A percentile compares a stretch with the other conserved stretches of the same genome.
Evolutionary conservation across 2,888 invertebrate species (phyloP).

Genomic region (Drosophila robusta): DNA sequence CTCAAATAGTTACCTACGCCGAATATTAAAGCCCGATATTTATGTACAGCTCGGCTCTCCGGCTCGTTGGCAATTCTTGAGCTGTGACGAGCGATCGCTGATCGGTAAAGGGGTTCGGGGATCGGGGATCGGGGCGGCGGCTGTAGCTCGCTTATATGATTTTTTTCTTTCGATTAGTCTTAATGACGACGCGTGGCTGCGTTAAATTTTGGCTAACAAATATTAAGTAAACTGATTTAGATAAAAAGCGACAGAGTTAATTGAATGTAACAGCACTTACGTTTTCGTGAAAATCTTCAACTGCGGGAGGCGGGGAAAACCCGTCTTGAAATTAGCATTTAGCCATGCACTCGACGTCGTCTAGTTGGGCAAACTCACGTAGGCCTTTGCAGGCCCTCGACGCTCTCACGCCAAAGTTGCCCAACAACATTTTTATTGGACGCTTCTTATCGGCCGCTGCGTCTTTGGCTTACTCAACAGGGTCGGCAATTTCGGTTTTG

Average conservation of each 20-base stretch:
- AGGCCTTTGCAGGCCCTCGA: slow-evolving; percentile 15
- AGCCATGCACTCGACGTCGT: slow-evolving; percentile 12
- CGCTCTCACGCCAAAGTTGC: slow-evolving; percentile 28
- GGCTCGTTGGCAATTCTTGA: slow-evolving; percentile 56
- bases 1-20: slow-evolving; percentile 76
- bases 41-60: slow-evolving; percentile 27
- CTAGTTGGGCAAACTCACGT: slow-evolving; percentile 55
- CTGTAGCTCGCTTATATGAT: slow-evolving; percentile 18
- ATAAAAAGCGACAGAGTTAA: slow-evolving; percentile 18
- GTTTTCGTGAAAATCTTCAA: slow-evolving; percentile 3
- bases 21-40: slow-evolving; percentile 45
- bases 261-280: slow-evolving; percentile 17
- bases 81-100: slow-evolving; percentile 30
- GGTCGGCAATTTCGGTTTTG: slow-evolving; percentile 29
- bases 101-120: too few species aligned
- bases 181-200: slow-evolving; percentile 63
- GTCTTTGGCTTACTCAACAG: slow-evolving; percentile 50
- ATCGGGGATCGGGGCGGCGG: background rate
- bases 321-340: slow-evolving; percentile 30
- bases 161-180: slow-evolving; percentile 19
- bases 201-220: slow-evolving; percentile 15
- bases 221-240: slow-evolving; percentile 16
- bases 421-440: slow-evolving; percentile 22
- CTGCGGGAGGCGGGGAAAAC: slow-evolving; percentile 23
- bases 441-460: slow-evolving; percentile 36